These are phyloP conservation scores for Gymnarchus niloticus DNA, from an alignment of 2,113 vertebrate genomes.

Conservation along the genomic window DNA sequence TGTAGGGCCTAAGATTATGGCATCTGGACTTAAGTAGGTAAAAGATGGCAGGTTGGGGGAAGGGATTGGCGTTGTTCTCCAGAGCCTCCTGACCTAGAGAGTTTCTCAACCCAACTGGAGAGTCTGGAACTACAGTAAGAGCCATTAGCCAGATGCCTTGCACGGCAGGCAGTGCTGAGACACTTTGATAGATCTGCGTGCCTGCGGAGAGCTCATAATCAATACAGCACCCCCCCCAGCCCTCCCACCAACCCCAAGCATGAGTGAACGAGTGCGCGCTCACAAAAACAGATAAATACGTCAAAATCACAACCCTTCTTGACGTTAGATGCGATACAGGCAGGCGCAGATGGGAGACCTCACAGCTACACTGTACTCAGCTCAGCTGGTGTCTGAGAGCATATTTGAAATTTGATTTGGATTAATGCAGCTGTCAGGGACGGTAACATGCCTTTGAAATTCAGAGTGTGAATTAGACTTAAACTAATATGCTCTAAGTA, in stretches of 20 bases:
- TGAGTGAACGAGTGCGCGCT: constrained; percentile 47
- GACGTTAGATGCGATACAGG: constrained; percentile 28
- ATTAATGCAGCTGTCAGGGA: constrained; percentile 35
- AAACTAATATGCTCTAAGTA: constrained; percentile 30
- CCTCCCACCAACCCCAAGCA: constrained; percentile 35
- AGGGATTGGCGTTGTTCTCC: constrained; percentile 32
- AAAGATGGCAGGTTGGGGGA: not conserved
- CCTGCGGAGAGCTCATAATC: constrained; percentile 46
- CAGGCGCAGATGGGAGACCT: constrained; percentile 34
- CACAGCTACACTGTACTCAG: constrained; percentile 30
- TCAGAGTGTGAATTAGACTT: constrained; percentile 7
- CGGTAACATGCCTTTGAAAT: not conserved
- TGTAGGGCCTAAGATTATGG: constrained; percentile 41
- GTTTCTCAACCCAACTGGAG: constrained; percentile 4
- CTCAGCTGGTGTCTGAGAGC: constrained; percentile 33
- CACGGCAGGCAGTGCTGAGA: not conserved
- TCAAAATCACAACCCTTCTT: constrained; percentile 39
- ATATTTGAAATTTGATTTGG: constrained; percentile 42
- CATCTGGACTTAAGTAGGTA: constrained; percentile 34
- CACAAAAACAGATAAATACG: constrained; percentile 49
- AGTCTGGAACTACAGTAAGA: not conserved
- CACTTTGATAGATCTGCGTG: constrained; percentile 40
- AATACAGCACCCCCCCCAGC: constrained; percentile 43
- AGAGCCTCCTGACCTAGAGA: constrained; percentile 31
- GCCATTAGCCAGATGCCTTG: not conserved